Conservation (phyloP, 2,888 invertebrate species). For the Linnaemya vulpina region DNA sequence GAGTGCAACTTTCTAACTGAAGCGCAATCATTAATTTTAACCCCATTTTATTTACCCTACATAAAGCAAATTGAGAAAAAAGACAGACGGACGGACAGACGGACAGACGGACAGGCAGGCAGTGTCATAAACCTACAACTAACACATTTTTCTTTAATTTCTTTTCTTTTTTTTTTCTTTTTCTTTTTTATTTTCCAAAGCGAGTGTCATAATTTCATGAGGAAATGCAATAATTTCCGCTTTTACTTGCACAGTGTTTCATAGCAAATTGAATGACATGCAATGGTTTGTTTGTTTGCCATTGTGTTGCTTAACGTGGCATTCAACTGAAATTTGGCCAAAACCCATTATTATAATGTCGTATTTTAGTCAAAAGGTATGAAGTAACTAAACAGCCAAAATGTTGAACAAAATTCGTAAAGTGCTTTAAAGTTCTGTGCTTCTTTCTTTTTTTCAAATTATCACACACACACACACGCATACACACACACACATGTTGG, state of each 20-base stretch:
- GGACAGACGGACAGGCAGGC: conserved; percentile 3
- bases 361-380: conserved; percentile 31
- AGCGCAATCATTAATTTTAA: conserved; percentile 43
- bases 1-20: conserved; percentile 35
- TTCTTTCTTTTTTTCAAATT: not conserved
- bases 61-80: not conserved
- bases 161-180: not conserved
- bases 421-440: not conserved
- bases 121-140: conserved; percentile 19
- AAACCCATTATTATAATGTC: conserved; percentile 54
- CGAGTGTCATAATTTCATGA: conserved; percentile 66
- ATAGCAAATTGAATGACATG: conserved; percentile 61
- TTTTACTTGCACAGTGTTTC: conserved; percentile 47
- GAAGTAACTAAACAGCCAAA: conserved; percentile 46
- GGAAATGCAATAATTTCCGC: conserved; percentile 71
- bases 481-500: conserved; percentile 20
- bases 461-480: not conserved
- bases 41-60: conserved; percentile 52
- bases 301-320: conserved; percentile 9
- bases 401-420: conserved; percentile 35
- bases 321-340: conserved; percentile 16
- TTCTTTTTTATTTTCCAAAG: conserved; percentile 21
- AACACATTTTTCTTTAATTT: conserved; percentile 39
- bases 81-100: not conserved
- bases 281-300: conserved; percentile 43